Evolutionary conservation across 1,140 invertebrate species (phyloP).

Genomic region (Plectrocnemia conspersa): DNA sequence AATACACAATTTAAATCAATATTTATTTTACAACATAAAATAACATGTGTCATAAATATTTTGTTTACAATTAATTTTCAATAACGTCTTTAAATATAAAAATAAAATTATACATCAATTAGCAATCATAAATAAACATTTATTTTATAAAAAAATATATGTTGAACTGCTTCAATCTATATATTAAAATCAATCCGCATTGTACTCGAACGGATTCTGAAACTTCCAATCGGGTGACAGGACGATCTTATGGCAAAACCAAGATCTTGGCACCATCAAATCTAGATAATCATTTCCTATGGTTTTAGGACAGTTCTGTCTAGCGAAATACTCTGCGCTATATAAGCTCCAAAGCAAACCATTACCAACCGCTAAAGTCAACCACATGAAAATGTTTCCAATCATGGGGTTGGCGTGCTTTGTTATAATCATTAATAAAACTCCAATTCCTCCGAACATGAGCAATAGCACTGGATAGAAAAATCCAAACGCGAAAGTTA

Average conservation of each 20-base stretch:
- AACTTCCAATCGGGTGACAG: slow-evolving; percentile 49
- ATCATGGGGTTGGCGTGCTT: slow-evolving; percentile 47
- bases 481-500: slow-evolving; percentile 72
- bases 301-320: slow-evolving; percentile 65
- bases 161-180: background rate
- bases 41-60: too few species aligned
- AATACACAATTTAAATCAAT: too few species aligned
- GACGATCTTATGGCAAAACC: slow-evolving; percentile 52
- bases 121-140: too few species aligned
- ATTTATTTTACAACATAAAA: too few species aligned
- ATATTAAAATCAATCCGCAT: too few species aligned
- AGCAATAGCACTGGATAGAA: slow-evolving; percentile 83
- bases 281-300: slow-evolving; percentile 47
- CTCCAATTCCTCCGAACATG: slow-evolving; percentile 60
- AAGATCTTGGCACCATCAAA: slow-evolving; percentile 55
- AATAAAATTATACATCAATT: too few species aligned
- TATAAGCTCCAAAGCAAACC: slow-evolving; percentile 75
- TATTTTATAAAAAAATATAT: too few species aligned
- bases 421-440: slow-evolving; percentile 49
- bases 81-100: too few species aligned
- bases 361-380: slow-evolving; percentile 68
- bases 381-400: slow-evolving; percentile 82
- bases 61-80: too few species aligned
- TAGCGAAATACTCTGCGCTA: slow-evolving; percentile 79
- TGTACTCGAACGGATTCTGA: slow-evolving; percentile 47